A percentile compares a stretch with the other conserved stretches of the same genome.
Conservation (phyloP, 2,113 vertebrate species). For the Ptyas mucosa region DNA sequence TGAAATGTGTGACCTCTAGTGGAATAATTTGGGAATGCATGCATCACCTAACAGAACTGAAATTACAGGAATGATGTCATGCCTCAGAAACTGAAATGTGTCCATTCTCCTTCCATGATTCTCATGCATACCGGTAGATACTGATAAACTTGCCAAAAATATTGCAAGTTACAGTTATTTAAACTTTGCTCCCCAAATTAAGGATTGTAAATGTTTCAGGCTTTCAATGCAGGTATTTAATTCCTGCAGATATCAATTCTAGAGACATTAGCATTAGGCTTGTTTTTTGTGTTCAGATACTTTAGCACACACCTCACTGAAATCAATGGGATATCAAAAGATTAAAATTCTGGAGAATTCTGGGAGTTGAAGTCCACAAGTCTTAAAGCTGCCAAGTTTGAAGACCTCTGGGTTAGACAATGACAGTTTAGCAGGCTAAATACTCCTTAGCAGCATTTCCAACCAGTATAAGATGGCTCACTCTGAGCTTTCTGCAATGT, state of each 20-base stretch:
- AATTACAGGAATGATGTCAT: background rate
- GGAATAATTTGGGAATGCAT: background rate
- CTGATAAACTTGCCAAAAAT: background rate
- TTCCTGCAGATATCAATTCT: background rate
- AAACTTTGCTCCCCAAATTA: background rate
- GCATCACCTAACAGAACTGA: background rate
- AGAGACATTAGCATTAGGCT: background rate
- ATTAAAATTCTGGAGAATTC: background rate
- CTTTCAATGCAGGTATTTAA: background rate
- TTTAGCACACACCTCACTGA: background rate
- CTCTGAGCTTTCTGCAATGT: background rate
- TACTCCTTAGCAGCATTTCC: background rate
- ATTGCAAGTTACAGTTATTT: background rate
- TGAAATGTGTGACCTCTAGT: constrained; percentile 11
- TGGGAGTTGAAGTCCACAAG: too few species aligned
- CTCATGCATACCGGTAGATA: background rate
- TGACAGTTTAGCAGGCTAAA: background rate
- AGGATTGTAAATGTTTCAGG: background rate
- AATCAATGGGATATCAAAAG: background rate
- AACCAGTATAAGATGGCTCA: background rate
- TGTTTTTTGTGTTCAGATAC: background rate
- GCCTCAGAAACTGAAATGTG: background rate
- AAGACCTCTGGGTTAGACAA: background rate
- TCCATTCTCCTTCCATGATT: background rate
- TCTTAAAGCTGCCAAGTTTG: too few species aligned